Conservation (phyloP, 2,113 vertebrate genomes). For the Triplophysa rosa region DNA sequence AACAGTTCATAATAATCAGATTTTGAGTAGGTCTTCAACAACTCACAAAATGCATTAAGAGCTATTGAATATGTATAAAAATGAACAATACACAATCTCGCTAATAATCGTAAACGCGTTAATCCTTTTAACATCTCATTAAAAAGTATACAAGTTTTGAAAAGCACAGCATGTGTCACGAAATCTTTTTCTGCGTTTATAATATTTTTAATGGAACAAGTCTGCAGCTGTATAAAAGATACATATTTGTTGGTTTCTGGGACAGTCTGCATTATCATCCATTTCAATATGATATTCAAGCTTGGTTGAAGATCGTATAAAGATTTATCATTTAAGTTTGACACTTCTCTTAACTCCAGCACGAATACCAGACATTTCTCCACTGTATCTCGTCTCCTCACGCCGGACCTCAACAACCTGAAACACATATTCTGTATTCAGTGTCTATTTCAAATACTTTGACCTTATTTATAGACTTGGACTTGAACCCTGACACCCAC, state of each 20-base stretch:
- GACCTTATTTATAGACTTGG: neutral
- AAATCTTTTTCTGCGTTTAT: neutral
- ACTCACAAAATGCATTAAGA: neutral
- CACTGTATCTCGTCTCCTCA: slow-evolving; percentile 82
- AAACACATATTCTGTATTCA: slow-evolving; percentile 26
- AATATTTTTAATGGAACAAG: neutral
- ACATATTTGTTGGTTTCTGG: neutral
- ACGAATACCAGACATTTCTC: slow-evolving; percentile 90
- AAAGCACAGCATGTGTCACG: neutral
- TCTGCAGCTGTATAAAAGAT: neutral
- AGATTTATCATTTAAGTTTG: slow-evolving; percentile 82
- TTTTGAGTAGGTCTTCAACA: neutral
- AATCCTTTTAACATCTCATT: neutral
- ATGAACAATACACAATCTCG: slow-evolving; percentile 11
- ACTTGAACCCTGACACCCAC: slow-evolving; percentile 58
- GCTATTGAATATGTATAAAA: neutral
- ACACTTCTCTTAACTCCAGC: slow-evolving; percentile 93
- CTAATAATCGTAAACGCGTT: neutral
- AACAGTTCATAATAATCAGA: neutral
- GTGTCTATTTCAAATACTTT: neutral
- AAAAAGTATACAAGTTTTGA: neutral
- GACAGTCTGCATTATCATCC: neutral
- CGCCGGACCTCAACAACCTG: slow-evolving; percentile 85
- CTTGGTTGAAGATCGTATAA: neutral
- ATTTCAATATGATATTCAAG: neutral